Conservation (phyloP, 2,797 vertebrate genomes). For the Myotis planiceps region DNA sequence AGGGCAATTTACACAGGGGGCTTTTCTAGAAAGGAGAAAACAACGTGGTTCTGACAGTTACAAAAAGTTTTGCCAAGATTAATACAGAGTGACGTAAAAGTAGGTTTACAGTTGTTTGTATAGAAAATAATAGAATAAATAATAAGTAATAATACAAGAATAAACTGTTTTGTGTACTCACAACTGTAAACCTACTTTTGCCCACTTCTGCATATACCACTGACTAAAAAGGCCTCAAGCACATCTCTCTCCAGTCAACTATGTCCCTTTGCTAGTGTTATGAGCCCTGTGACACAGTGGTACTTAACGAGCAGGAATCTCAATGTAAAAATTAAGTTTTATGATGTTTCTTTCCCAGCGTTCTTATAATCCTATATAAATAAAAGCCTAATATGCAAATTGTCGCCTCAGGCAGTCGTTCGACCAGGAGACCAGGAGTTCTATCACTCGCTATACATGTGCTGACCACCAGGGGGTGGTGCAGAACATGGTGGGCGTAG, state of each 20-base stretch:
- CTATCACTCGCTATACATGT: too few relatives aligned
- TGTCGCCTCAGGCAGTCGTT: too few relatives aligned
- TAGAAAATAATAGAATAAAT: background rate
- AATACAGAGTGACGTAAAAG: background rate
- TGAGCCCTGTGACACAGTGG: background rate
- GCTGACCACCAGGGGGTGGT: too few relatives aligned
- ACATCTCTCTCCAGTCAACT: background rate
- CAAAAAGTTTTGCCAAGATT: background rate
- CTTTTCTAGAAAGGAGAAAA: background rate
- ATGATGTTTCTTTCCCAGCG: background rate
- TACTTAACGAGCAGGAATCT: background rate
- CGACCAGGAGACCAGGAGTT: too few relatives aligned
- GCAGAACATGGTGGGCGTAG: too few relatives aligned
- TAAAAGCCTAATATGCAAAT: too few relatives aligned
- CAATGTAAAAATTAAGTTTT: background rate
- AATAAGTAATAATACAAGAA: background rate
- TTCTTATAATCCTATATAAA: background rate
- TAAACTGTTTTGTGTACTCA: background rate
- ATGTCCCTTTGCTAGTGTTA: background rate
- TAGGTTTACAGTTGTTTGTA: background rate
- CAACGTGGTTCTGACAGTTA: background rate
- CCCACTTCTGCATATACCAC: background rate
- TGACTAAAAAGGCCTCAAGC: background rate
- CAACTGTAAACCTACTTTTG: background rate
- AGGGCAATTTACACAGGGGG: background rate